Conservation (phyloP, 2,888 invertebrate genomes). For the Sicus ferrugineus region DNA sequence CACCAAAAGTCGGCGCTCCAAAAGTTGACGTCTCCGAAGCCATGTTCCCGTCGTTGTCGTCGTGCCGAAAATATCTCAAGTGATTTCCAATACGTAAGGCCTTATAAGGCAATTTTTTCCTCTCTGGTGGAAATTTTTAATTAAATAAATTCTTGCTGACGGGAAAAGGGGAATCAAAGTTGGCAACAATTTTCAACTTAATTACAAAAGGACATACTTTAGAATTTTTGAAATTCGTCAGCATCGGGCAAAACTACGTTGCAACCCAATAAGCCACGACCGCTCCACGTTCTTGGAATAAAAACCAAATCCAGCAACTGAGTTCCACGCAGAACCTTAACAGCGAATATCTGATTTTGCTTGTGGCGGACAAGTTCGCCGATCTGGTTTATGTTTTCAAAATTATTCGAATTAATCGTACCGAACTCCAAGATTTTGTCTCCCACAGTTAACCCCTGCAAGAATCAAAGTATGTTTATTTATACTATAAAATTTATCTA, state of each 20-base stretch:
- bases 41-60: too few relatives aligned
- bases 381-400: constrained; percentile 73
- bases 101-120: too few relatives aligned
- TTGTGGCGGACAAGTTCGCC: constrained; percentile 73
- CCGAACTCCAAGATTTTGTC: constrained; percentile 83
- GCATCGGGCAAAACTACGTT: constrained; percentile 66
- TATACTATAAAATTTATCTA: background rate
- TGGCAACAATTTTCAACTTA: too few relatives aligned
- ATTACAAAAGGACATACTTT: too few relatives aligned
- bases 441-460: constrained; percentile 73
- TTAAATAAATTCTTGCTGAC: too few relatives aligned
- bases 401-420: constrained; percentile 76
- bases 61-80: too few relatives aligned
- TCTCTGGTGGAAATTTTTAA: too few relatives aligned
- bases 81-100: too few relatives aligned
- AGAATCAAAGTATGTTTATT: constrained; percentile 40
- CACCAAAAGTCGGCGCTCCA: too few relatives aligned
- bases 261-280: constrained; percentile 81
- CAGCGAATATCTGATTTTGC: constrained; percentile 66
- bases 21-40: too few relatives aligned
- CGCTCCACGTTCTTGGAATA: constrained; percentile 79
- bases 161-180: too few relatives aligned
- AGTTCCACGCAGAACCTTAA: constrained; percentile 68
- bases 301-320: constrained; percentile 69
- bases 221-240: constrained; percentile 43